Evolutionary conservation across 2,113 vertebrate genomes (phyloP).

Genomic region (Rhinogobius similis): DNA sequence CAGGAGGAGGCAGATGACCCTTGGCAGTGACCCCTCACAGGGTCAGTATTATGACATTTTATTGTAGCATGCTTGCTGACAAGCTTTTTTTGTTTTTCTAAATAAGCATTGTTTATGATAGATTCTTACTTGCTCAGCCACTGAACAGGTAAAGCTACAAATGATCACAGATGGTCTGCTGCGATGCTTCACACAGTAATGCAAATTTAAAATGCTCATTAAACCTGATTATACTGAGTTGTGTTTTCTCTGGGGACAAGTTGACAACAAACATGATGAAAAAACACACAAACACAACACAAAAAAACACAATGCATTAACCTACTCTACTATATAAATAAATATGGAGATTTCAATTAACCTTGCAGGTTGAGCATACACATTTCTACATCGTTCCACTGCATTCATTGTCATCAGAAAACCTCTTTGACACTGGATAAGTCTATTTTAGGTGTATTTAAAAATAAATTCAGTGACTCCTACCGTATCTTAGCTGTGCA

Average conservation of each 20-base stretch:
- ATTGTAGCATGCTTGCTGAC: no score
- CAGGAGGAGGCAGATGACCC: background rate
- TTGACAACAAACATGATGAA: background rate
- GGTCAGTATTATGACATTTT: no score
- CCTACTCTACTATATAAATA: background rate
- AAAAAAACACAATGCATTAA: background rate
- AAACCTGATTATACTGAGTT: background rate
- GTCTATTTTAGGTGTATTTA: background rate
- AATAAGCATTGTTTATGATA: no score
- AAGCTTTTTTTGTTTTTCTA: no score
- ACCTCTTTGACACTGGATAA: background rate
- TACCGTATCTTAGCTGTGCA: conserved; percentile 72
- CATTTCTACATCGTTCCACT: background rate
- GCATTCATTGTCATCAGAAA: background rate
- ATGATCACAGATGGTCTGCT: background rate
- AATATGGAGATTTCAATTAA: conserved; percentile 13
- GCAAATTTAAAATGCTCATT: conserved; percentile 7
- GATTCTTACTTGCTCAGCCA: background rate
- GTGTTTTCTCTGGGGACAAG: conserved; percentile 7
- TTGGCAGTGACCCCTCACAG: background rate
- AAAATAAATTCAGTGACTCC: conserved; percentile 13
- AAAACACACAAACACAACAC: no score
- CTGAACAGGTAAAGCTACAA: background rate
- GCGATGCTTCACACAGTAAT: background rate
- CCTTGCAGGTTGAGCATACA: background rate